Evolutionary conservation across 1,140 invertebrate genomes (phyloP).

Genomic region (Sinella curviseta): DNA sequence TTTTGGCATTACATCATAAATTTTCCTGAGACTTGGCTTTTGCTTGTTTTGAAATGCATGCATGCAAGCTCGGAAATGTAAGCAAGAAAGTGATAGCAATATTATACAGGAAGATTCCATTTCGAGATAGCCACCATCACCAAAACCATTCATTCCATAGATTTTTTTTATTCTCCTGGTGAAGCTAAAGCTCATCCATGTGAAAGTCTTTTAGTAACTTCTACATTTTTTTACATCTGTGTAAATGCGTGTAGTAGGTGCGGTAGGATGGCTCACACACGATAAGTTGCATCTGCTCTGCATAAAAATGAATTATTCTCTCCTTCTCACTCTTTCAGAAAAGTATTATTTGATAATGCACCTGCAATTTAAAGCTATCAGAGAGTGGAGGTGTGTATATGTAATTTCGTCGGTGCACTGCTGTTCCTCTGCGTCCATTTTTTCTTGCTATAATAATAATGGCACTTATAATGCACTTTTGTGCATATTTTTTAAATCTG

Average conservation of each 20-base stretch:
- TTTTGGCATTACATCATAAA: conserved; percentile 1
- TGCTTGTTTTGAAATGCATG: neutral
- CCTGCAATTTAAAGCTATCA: conserved; percentile 26
- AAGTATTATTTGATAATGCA: conserved; percentile 10
- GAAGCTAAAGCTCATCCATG: neutral
- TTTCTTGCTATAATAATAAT: too few relatives aligned
- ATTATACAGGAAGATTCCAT: neutral
- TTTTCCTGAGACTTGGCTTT: neutral
- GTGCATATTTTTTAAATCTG: too few relatives aligned
- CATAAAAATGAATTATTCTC: neutral
- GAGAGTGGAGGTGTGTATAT: too few relatives aligned
- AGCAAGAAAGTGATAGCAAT: neutral
- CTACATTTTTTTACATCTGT: neutral
- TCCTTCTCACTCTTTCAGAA: neutral
- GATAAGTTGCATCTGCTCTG: neutral
- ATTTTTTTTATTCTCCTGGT: too few relatives aligned
- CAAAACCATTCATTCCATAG: too few relatives aligned
- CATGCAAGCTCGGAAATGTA: too few relatives aligned
- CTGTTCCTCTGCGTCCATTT: too few relatives aligned
- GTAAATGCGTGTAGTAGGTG: neutral
- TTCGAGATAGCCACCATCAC: too few relatives aligned
- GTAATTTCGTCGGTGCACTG: too few relatives aligned
- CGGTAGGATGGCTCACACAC: neutral
- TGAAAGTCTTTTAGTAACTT: neutral
- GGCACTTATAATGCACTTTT: too few relatives aligned